Conservation (phyloP, 2,888 invertebrate species). For the Synergus laeviventris region DNA sequence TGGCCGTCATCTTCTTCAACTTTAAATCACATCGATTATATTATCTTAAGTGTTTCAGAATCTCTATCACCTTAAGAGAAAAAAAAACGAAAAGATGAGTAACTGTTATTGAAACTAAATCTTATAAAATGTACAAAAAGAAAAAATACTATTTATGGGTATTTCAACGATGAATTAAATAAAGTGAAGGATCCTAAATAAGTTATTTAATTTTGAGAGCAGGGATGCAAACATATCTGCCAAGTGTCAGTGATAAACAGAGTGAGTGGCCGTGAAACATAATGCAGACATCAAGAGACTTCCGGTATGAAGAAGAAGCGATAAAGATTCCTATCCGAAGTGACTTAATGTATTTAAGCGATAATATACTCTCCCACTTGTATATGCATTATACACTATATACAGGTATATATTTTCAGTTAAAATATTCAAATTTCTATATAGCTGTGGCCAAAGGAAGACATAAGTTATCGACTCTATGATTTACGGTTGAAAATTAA, state of each 20-base stretch:
- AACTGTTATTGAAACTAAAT: background rate
- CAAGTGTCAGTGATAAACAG: conserved; percentile 19
- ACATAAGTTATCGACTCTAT: background rate
- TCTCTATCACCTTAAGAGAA: background rate
- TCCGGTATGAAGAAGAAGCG: conserved; percentile 24
- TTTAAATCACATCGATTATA: background rate
- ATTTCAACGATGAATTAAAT: background rate
- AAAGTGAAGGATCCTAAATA: background rate
- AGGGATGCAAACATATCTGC: background rate
- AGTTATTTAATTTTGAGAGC: background rate
- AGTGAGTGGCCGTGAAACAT: conserved; percentile 15
- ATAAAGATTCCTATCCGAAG: conserved; percentile 22
- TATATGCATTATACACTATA: background rate
- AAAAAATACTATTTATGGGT: background rate
- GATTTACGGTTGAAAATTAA: background rate
- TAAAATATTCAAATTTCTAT: conserved; percentile 5
- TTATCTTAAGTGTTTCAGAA: background rate
- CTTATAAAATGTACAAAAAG: background rate
- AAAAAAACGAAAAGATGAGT: background rate
- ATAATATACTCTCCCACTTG: background rate
- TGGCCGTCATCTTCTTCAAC: background rate
- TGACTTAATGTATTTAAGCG: conserved; percentile 15
- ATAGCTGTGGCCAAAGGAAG: background rate
- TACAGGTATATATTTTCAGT: background rate
- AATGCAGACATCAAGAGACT: conserved; percentile 21